phyloP scores from a whole-genome alignment of 2,113 vertebrate species.

The Coptodon bakossiorum region DNA sequence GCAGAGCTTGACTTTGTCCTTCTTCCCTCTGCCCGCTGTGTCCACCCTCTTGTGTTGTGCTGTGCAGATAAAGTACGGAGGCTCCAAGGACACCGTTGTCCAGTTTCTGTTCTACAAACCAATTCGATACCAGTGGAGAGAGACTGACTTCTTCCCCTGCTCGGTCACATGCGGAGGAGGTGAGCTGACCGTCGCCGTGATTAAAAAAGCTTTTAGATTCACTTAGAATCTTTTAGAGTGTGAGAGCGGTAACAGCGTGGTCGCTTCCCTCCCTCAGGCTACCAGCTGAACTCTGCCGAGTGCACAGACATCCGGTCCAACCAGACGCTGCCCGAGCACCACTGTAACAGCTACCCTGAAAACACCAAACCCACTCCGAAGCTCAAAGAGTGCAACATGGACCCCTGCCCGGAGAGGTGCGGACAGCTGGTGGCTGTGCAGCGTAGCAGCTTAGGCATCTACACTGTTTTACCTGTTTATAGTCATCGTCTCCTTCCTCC shows the following conservation, averaged over 20 bases:
- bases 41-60: not conserved
- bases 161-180: slow-evolving; percentile 92
- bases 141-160: slow-evolving; percentile 94
- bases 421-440: rapidly evolving
- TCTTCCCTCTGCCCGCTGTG: not conserved
- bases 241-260: not conserved
- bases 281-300: slow-evolving; percentile 92
- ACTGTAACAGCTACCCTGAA: slow-evolving; percentile 85
- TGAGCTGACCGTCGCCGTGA: slow-evolving; percentile 39
- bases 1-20: not conserved
- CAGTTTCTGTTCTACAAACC: slow-evolving; percentile 93
- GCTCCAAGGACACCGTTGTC: slow-evolving; percentile 78
- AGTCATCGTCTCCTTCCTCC: not conserved
- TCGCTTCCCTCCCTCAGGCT: slow-evolving; percentile 65
- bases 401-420: slow-evolving; percentile 87
- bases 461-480: not conserved
- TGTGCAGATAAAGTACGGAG: slow-evolving; percentile 80
- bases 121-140: slow-evolving; percentile 87
- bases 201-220: not conserved
- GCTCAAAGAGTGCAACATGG: slow-evolving; percentile 91
- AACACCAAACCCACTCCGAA: slow-evolving; percentile 92
- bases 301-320: slow-evolving; percentile 83
- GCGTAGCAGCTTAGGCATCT: not conserved
- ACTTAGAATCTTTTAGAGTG: not conserved
- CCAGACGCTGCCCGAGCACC: slow-evolving; percentile 81